Evolutionary conservation across 2,888 invertebrate species (phyloP), one percentile per base, ranked within the genome.

Genomic region (Apantesis nais): DNA sequence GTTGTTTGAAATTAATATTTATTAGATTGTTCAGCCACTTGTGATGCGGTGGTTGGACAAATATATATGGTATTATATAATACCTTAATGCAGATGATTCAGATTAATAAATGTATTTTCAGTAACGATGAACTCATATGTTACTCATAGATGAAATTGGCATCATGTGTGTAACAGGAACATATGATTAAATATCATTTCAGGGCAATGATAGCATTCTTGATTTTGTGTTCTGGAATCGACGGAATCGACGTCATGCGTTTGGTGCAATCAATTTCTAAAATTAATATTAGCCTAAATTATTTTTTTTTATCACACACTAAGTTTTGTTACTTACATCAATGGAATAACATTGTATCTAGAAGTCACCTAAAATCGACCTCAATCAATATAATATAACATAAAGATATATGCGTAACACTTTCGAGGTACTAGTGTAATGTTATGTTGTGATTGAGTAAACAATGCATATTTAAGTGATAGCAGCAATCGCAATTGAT

Each of bases 81-180:
- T 73, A 61, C 44, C 69, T 68, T 74, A 69, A 68, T 63, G 69
- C 29, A 39, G 65, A 67, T 74, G 74, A 82, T 82, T 74, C 74
- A 76, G 77, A 73, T 77, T 73, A 78, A 77, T 79, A 80, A 74
- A 78, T 70, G 72, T 75, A 74, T 77, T 74, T 71, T 74, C 75
- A 74, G 77, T 74, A 80, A 74, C 60, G 83, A 85, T 84, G 85
- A 84, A 81, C 78, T 84, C 84, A 83, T 62, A 67, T 68, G 60
- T 83, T 82, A 74, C 75, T 86, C 85, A 84, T 70, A 76, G 76
- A 79, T 79, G 76, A 78, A 85, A 81, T 84, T 84, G 80, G 83
- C 78, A 81, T 70, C 73, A 72, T 74, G 72, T 74, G 73, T 73
- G 68, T 63, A 74, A 62, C 66, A 77, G 73, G 69, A 76, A 73